These are phyloP conservation scores for Meles meles DNA, from an alignment of 2,113 vertebrate species.

Conservation along the genomic window DNA sequence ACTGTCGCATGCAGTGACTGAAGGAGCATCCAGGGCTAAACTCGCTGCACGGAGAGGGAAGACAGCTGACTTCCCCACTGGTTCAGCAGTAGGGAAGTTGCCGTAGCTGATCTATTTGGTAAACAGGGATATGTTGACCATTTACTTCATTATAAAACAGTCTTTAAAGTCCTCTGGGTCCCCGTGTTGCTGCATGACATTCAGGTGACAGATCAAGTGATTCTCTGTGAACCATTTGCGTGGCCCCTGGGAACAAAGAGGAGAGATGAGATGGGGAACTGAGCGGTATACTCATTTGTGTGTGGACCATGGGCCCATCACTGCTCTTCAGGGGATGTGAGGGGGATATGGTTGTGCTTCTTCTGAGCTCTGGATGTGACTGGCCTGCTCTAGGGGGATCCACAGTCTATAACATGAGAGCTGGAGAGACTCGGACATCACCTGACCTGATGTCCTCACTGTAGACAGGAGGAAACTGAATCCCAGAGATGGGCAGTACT, in stretches of 20 bases:
- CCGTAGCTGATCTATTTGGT: neutral
- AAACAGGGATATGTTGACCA: neutral
- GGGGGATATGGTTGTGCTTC: too few relatives aligned
- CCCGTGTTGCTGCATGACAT: neutral
- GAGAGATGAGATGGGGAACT: neutral
- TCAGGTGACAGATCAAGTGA: neutral
- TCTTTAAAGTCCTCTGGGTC: neutral
- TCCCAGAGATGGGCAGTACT: neutral
- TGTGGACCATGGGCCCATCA: too few relatives aligned
- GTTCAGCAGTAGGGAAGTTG: neutral
- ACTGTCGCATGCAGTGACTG: too few relatives aligned
- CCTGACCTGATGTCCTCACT: neutral
- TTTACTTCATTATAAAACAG: neutral
- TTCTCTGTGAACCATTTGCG: neutral
- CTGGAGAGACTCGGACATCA: neutral
- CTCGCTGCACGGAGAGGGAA: neutral
- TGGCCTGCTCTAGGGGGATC: neutral
- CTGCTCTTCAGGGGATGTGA: fast-evolving
- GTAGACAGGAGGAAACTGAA: constrained; percentile 21
- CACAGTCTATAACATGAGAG: neutral
- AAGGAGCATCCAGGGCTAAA: neutral
- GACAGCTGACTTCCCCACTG: neutral
- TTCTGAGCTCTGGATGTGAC: neutral
- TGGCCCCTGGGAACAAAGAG: neutral
- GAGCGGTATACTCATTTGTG: neutral